Percentiles rank a stretch among this genome's conserved stretches.
Evolutionary conservation across 1,140 invertebrate species (phyloP).

Genomic region (Drosophila orosa): DNA sequence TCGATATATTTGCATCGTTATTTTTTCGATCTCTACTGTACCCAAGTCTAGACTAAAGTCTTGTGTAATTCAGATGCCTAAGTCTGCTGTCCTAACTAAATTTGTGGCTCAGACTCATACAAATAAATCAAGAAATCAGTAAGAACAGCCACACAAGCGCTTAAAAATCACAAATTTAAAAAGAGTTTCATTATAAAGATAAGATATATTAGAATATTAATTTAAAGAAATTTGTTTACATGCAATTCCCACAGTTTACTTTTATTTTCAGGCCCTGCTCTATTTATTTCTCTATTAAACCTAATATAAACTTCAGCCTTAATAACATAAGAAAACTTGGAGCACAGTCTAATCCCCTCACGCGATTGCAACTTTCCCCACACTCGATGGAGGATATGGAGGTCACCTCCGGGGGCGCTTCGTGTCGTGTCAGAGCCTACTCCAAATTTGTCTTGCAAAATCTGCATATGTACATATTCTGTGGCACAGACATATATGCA

Average conservation of each 20-base stretch:
- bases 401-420: conserved; percentile 17
- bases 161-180: background rate
- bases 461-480: conserved; percentile 13
- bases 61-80: background rate
- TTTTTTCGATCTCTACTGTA: background rate
- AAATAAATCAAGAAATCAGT: conserved; percentile 1
- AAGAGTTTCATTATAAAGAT: background rate
- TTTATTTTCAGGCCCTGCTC: background rate
- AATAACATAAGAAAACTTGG: background rate
- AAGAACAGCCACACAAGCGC: background rate
- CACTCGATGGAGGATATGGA: background rate
- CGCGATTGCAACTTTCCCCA: conserved; percentile 18
- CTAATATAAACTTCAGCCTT: background rate
- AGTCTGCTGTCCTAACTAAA: background rate
- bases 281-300: background rate
- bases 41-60: background rate
- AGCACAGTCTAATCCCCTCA: background rate
- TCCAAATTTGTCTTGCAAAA: conserved; percentile 22
- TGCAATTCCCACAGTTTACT: no score
- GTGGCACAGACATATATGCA: background rate
- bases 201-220: no score
- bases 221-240: no score
- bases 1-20: background rate
- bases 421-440: conserved; percentile 20
- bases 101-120: background rate